Conservation (phyloP, 2,113 vertebrate genomes). For the Perca fluviatilis region DNA sequence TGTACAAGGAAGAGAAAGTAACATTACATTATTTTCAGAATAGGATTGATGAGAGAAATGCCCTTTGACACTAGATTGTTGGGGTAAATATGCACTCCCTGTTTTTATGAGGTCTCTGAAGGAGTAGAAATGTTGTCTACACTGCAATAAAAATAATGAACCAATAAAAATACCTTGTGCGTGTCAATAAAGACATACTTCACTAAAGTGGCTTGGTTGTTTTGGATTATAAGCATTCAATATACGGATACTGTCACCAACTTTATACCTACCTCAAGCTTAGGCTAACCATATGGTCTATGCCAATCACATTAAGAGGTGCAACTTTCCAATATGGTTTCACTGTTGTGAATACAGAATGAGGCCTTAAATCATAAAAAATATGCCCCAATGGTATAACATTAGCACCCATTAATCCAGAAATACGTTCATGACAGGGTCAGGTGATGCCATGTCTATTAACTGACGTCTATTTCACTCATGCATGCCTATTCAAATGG, state of each 20-base stretch:
- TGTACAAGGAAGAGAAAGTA: constrained; percentile 17
- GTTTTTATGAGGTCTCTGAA: constrained; percentile 52
- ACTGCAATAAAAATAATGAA: constrained; percentile 61
- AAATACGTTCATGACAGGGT: constrained; percentile 56
- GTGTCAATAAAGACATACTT: constrained; percentile 24
- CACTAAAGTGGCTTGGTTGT: neutral
- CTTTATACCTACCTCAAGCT: neutral
- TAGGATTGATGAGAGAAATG: constrained; percentile 7
- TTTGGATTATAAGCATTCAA: constrained; percentile 7
- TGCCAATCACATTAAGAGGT: constrained; percentile 20
- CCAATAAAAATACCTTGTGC: constrained; percentile 46
- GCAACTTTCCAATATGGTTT: constrained; percentile 18
- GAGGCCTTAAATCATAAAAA: constrained; percentile 31
- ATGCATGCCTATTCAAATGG: constrained; percentile 55
- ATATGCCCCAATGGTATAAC: constrained; percentile 32
- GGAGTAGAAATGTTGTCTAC: constrained; percentile 22
- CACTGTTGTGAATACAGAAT: constrained; percentile 11
- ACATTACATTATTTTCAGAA: neutral
- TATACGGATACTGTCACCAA: neutral
- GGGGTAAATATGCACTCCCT: constrained; percentile 31
- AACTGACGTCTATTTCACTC: constrained; percentile 68
- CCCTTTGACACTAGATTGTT: constrained; percentile 51
- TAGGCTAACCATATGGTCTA: neutral
- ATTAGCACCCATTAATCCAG: constrained; percentile 37
- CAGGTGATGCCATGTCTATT: constrained; percentile 70